These are phyloP conservation scores for Diaprepes abbreviatus DNA, from an alignment of 2,888 invertebrate genomes.

Conservation along the genomic window DNA sequence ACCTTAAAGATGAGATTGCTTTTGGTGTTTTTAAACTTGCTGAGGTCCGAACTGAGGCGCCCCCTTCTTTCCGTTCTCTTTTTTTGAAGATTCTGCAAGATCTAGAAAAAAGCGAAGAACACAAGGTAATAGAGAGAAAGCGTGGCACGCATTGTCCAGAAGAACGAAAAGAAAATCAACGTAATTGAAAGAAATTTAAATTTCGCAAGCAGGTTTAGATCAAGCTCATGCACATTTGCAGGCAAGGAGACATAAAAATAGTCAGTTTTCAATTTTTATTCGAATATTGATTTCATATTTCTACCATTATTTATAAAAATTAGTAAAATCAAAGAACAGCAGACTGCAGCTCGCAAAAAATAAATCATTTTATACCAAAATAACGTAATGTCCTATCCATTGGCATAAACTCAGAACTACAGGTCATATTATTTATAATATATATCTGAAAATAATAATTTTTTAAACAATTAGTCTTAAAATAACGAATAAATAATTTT, in stretches of 20 bases:
- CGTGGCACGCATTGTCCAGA: conserved; percentile 65
- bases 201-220: conserved; percentile 17
- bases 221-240: conserved; percentile 39
- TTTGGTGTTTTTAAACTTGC: conserved; percentile 94
- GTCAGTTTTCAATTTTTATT: conserved; percentile 10
- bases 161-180: conserved; percentile 59
- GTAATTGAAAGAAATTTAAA: conserved; percentile 17
- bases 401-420: no score
- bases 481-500: no score
- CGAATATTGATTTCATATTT: no score
- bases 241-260: neutral
- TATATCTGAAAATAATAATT: no score
- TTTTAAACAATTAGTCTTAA: no score
- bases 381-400: no score
- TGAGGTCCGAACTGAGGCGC: conserved; percentile 94
- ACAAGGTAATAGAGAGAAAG: conserved; percentile 85
- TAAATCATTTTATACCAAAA: no score
- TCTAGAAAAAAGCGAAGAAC: conserved; percentile 95
- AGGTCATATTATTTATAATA: no score
- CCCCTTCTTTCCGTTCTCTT: conserved; percentile 98
- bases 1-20: conserved; percentile 99
- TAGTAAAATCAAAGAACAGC: no score
- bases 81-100: conserved; percentile 99
- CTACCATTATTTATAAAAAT: no score
- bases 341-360: no score